A percentile compares a stretch with the other conserved stretches of the same genome.
These are phyloP conservation scores for Heliornis fulica DNA, from an alignment of 2,113 vertebrate genomes.

Conservation along the genomic window DNA sequence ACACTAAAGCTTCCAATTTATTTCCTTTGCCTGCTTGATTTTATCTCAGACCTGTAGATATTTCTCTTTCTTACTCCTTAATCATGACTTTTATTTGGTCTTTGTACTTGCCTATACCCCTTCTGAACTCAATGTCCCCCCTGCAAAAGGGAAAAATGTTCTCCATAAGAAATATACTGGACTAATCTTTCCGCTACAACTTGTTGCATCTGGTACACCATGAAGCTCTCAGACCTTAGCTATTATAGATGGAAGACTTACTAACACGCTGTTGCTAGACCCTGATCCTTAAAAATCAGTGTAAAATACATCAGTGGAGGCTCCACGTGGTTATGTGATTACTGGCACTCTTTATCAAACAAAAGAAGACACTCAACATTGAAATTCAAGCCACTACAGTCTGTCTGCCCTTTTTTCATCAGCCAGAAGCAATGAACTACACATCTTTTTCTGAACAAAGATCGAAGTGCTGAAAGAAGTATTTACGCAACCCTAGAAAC, in stretches of 20 bases:
- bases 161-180: not conserved
- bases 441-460: not conserved
- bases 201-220: not conserved
- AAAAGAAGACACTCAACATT: not conserved
- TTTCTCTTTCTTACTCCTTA: not conserved
- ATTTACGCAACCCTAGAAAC: not conserved
- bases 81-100: not conserved
- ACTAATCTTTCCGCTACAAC: not conserved
- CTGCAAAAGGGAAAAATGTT: not conserved
- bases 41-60: not conserved
- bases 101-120: not conserved
- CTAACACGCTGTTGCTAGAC: not conserved
- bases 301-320: not conserved
- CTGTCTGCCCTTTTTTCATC: not conserved
- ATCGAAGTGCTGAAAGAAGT: not conserved
- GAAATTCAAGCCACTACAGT: not conserved
- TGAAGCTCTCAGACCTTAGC: not conserved
- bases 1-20: not conserved
- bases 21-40: not conserved
- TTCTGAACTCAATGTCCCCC: not conserved
- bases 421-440: not conserved
- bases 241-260: not conserved
- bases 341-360: not conserved
- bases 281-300: not conserved
- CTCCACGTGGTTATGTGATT: not conserved